phyloP scores from a whole-genome alignment of 2,888 invertebrate species.

The Ophion ellenae region DNA sequence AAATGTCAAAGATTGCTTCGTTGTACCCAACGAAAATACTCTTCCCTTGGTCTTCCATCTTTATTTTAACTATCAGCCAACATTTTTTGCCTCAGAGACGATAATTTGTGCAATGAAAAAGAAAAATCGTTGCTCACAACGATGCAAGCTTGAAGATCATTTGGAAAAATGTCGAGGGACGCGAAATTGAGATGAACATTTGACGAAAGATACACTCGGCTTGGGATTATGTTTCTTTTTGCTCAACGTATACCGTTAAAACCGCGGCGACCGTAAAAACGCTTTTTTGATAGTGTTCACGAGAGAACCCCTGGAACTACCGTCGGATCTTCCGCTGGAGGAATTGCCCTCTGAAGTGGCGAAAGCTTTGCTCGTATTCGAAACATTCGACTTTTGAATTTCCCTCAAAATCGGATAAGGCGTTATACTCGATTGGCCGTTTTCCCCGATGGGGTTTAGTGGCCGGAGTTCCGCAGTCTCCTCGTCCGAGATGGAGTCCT shows the following conservation, averaged over 20 bases:
- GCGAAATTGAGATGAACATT: no score
- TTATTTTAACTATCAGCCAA: no score
- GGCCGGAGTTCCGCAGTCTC: neutral
- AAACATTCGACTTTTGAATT: conserved; percentile 53
- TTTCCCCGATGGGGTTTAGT: neutral
- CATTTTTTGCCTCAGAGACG: no score
- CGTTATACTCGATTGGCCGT: neutral
- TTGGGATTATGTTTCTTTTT: no score
- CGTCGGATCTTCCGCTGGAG: conserved; percentile 8
- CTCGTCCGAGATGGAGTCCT: conserved; percentile 14
- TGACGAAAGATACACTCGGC: no score
- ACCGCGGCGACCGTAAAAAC: neutral
- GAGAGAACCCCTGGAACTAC: conserved; percentile 20
- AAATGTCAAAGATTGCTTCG: neutral
- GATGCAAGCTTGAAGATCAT: no score
- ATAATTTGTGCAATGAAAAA: no score
- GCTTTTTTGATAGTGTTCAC: conserved; percentile 11
- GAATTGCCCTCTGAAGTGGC: conserved; percentile 5
- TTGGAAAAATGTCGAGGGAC: no score
- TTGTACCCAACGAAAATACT: no score
- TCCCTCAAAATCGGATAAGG: conserved; percentile 44
- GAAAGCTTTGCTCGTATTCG: conserved; percentile 2
- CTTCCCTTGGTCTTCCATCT: neutral
- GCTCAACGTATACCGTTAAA: neutral
- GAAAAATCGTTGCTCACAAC: no score